These are phyloP conservation scores for Bombus picipes DNA, from an alignment of 1,140 invertebrate species.

Conservation along the genomic window DNA sequence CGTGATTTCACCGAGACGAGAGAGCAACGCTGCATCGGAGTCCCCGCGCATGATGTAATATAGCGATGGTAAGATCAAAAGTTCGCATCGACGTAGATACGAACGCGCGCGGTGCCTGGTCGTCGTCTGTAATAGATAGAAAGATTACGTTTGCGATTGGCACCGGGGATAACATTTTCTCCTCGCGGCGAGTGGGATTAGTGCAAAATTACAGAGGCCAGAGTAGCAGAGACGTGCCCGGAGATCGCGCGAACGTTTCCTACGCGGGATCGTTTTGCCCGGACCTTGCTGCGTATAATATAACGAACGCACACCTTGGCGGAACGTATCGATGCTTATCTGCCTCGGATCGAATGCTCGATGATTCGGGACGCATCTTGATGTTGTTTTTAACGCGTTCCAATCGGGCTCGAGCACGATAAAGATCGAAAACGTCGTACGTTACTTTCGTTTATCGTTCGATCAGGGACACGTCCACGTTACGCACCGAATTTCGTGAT, in stretches of 20 bases:
- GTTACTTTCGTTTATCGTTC: neutral
- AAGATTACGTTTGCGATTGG: slow-evolving; percentile 78
- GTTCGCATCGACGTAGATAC: slow-evolving; percentile 45
- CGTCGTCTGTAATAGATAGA: slow-evolving; percentile 73
- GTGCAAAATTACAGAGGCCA: slow-evolving; percentile 77
- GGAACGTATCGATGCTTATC: neutral
- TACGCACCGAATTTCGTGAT: neutral
- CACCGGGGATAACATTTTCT: slow-evolving; percentile 76
- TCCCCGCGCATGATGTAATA: slow-evolving; percentile 45
- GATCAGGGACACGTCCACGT: neutral
- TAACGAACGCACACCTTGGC: neutral
- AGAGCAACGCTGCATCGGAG: neutral
- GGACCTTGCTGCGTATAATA: neutral
- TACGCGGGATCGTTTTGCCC: slow-evolving; percentile 31
- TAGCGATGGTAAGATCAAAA: slow-evolving; percentile 61
- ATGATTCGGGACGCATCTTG: neutral
- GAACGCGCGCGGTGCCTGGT: neutral
- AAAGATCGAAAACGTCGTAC: neutral
- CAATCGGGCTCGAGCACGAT: neutral
- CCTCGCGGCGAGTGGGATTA: slow-evolving; percentile 73
- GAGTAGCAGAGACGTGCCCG: slow-evolving; percentile 67
- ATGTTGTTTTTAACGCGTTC: neutral
- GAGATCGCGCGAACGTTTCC: slow-evolving; percentile 43
- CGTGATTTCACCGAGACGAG: slow-evolving; percentile 28
- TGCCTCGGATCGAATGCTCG: neutral